phyloP scores from a whole-genome alignment of 2,797 vertebrate genomes.

The Myotis vivesi region DNA sequence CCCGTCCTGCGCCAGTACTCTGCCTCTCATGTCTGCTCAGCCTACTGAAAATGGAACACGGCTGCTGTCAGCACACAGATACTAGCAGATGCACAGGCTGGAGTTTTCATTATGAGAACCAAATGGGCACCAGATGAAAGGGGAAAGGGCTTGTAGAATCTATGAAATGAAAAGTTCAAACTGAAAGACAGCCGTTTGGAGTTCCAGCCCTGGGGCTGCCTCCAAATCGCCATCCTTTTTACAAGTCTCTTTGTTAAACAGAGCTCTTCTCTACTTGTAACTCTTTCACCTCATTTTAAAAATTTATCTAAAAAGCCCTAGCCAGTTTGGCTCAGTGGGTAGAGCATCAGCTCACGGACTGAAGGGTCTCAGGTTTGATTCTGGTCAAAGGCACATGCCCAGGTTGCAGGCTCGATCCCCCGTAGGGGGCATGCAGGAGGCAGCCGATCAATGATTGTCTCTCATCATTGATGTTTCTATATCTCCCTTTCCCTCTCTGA shows the following conservation, averaged over 20 bases:
- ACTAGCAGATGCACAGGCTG: fast-evolving
- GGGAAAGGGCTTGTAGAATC: not conserved
- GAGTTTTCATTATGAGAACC: not conserved
- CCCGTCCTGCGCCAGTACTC: not conserved
- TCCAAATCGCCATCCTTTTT: not conserved
- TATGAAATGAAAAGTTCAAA: not conserved
- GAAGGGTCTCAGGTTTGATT: no score
- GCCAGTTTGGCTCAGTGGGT: no score
- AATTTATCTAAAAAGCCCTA: not conserved
- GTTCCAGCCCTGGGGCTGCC: not conserved
- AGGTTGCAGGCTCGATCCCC: no score
- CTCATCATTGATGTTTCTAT: no score
- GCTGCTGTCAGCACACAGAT: no score
- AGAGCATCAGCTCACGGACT: no score
- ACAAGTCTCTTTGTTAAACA: not conserved
- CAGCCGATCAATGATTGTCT: no score
- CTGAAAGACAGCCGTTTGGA: not conserved
- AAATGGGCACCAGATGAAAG: not conserved
- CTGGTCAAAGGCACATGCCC: no score
- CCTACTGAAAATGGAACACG: not conserved
- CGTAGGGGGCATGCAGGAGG: no score
- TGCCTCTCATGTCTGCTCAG: not conserved
- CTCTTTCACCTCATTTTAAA: not conserved
- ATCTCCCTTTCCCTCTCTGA: no score
- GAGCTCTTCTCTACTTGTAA: not conserved